Evolutionary conservation across 2,888 invertebrate species (phyloP), one percentile per base, ranked within the genome.

Genomic region (Heliconius cydno): DNA sequence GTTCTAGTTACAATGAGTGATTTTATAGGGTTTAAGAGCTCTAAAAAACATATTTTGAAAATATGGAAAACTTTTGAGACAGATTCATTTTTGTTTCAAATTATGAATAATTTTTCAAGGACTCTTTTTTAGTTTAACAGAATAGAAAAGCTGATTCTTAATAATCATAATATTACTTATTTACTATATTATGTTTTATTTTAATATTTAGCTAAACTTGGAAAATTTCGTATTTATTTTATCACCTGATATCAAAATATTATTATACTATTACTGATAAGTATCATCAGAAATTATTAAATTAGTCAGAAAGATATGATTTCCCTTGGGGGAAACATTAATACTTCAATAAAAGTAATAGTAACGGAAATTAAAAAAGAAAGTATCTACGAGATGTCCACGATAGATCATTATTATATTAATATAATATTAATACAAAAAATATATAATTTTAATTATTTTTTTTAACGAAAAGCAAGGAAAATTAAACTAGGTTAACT

Each of bases 181-280:
- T 34, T 65, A 65, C 63, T 65, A 63, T 12, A n/a, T 63, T 10
- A 25, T 63, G 12, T n/a, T 46, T 46, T 46, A 15, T 46, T 46
- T 34, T 34, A 34, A 52, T 52, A 52, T 52, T 52, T 52, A 6
- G 19, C 7, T 52, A 52, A 52, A 52, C 52, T 52, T 52, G 52
- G 22, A 28, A 25, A 65, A 15, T 28, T 65, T 28, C 25, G 63
- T 25, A 25, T 38, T n/a, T n/a, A 70, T 41, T 70, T 70, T 70
- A 38, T n/a, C 38, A 68, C 38, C 12, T 19, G n/a, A 5, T 68
- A 70, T 41, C 68, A 46, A 19, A 70, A 70, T 46, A 70, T 70
- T 38, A 68, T 57, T 60, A 41, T 46, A 41, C 25, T 13, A n/a
- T 38, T 70, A 41, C 12, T 65, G 28, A 70, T 70, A 41, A 60